Base-by-base conservation (phyloP, 2,113 vertebrate genomes). In the Burhinus bistriatus region DNA sequence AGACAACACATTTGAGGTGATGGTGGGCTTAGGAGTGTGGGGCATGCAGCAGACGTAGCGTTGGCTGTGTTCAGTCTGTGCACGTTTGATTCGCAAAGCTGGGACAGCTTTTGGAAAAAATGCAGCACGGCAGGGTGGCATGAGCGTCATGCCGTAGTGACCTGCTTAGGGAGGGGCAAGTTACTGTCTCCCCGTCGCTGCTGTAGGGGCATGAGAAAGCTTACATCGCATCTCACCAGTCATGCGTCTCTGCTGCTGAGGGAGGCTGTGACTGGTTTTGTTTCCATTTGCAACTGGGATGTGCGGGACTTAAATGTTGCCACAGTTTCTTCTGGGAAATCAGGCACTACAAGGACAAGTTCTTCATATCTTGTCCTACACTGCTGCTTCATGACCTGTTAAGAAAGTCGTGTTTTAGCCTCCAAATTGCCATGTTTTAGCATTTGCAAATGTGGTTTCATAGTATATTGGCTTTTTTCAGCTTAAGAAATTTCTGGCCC, bases 41-140 rank as follows among this genome's bases (percentile, higher is more conserved):
- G 44, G 19, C 12, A n/a, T 0, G 0, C 1, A 1, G 49, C 27
- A 93, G 30, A 22, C 1, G 1, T 6, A 52, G 36, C 4, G 0
- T 36, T 86, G 85, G 25, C 32, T 38, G 36, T 32, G 17, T 69
- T 90, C 11, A 20, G n/a, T 27, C 34, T 76, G 17, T 26, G 15
- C n/a, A 23, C 0, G 0, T 54, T 90, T 0, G 0, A 34, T 69
- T 42, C 2, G 6, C 22, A 55, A 64, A 66, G 26, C 27, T 95
- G 57, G 32, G 15, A 34, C n/a, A 79, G 40, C 15, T 83, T 87
- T 82, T 87, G 47, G 36, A 55, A 66, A 76, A 71, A 76, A 27
- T 9, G 9, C 9, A 22, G 29, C 34, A 5, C 4, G 36, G 23
- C 12, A 79, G 62, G 10, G 30, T 83, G 88, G 61, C 14, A 7